phyloP scores from a whole-genome alignment of 2,888 invertebrate genomes.

The Drosophila falleni region DNA sequence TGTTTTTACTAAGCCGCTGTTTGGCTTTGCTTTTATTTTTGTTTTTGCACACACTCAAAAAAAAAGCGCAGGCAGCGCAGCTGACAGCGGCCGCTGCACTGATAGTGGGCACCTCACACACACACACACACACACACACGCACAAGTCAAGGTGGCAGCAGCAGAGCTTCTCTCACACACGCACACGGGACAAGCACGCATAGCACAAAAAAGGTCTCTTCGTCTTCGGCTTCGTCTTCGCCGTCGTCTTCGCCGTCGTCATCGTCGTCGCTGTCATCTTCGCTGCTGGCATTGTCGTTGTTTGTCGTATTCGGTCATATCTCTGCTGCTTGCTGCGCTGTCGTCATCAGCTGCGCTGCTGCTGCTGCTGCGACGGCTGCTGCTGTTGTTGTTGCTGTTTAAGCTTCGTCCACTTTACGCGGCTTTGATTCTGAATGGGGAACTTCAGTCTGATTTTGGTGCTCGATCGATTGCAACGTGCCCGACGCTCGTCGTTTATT shows the following conservation, averaged over 20 bases:
- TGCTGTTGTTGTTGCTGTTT: constrained; percentile 45
- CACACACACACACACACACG: constrained; percentile 6
- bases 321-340: constrained; percentile 58
- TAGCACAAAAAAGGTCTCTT: constrained; percentile 32
- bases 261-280: constrained; percentile 42
- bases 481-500: constrained; percentile 69
- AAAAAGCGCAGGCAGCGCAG: constrained; percentile 16
- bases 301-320: constrained; percentile 82
- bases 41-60: constrained; percentile 15
- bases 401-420: constrained; percentile 72
- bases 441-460: constrained; percentile 86
- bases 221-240: constrained; percentile 7
- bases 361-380: constrained; percentile 34
- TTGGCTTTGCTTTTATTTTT: constrained; percentile 25
- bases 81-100: constrained; percentile 49
- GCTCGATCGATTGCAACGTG: constrained; percentile 85
- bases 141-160: constrained; percentile 33
- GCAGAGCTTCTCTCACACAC: constrained; percentile 1
- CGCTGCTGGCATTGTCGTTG: constrained; percentile 35
- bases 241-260: constrained; percentile 5
- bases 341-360: constrained; percentile 60
- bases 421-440: constrained; percentile 77
- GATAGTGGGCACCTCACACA: constrained; percentile 52
- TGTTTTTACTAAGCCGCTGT: constrained; percentile 37
- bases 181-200: constrained; percentile 24